Percentiles rank a stretch among this genome's conserved stretches.
These are phyloP conservation scores for Dicentrarchus labrax DNA, from an alignment of 2,113 vertebrate species.

Conservation along the genomic window DNA sequence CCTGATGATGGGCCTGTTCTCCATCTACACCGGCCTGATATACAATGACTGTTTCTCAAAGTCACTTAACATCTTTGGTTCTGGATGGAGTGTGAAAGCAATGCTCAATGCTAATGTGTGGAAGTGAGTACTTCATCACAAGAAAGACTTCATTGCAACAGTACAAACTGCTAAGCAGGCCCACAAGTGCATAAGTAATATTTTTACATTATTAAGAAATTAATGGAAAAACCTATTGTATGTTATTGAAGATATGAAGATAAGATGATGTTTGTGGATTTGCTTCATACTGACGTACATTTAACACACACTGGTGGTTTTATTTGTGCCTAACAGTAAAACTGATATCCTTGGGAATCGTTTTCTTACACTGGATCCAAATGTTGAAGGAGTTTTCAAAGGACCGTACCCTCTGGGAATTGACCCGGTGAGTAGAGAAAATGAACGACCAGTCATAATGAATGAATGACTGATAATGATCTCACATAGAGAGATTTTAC, in stretches of 20 bases:
- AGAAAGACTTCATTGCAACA: neutral
- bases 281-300: neutral
- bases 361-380: constrained; percentile 89
- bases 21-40: constrained; percentile 95
- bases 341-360: constrained; percentile 27
- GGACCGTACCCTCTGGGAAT: constrained; percentile 96
- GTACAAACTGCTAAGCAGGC: neutral
- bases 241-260: neutral
- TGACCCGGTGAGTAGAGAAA: constrained; percentile 90
- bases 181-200: neutral
- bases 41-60: constrained; percentile 99
- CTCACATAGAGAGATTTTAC: neutral
- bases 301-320: constrained; percentile 1
- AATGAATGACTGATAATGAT: neutral
- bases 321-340: constrained; percentile 53
- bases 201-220: neutral
- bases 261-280: neutral
- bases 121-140: constrained; percentile 82
- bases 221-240: neutral
- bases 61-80: constrained; percentile 94
- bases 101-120: constrained; percentile 86
- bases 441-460: neutral
- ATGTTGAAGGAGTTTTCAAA: constrained; percentile 89
- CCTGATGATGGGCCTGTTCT: constrained; percentile 97
- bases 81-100: constrained; percentile 90